Base-by-base conservation (phyloP, 2,797 vertebrate species). In the Loris lydekkerianus region DNA sequence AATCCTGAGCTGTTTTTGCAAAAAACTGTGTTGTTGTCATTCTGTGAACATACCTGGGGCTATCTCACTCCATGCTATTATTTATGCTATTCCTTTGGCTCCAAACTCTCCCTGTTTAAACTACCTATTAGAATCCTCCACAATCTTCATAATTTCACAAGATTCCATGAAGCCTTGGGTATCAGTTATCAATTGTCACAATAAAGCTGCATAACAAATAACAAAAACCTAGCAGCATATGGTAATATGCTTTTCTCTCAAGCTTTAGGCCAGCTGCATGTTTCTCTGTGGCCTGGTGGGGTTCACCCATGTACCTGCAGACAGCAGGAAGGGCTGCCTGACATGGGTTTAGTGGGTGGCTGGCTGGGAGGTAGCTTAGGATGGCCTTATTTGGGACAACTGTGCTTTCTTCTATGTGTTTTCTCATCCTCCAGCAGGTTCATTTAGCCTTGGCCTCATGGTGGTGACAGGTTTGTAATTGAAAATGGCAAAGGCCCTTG, bases 81-180 rank as follows among this genome's bases (percentile, higher is more conserved):
- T 61, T 85, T 37, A 77, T 25, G 7, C 40, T 73, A 2, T 82
- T 73, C 25, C 25, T 93, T 85, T 58, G 75, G 13, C 60, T 10
- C 67, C 13, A 87, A 76, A n/a, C 21, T 25, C 25, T 91, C n/a
- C 81, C n/a, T 75, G 11, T 78, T 82, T 70, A 75, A 53, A 75
- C 14, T 70, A 4, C 23, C 31, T 31, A 29, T 63, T 67, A 56
- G 9, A 37, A 3, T 49, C 20, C 10, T 93, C 17, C 6, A 76
- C 14, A 53, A 91, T 63, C 56, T 87, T 49, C 40, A 29, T 17
- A 67, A 53, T 18, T 94, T 91, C 92, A 17, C 78, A 89, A 95
- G 70, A 61, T 13, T 11, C 40, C 5, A 0, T 21, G 31, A 89
- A 94, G 20, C 1, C 25, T n/a, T 83, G 77, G 25, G 76, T 34